Evolutionary conservation across 1,140 invertebrate genomes (phyloP), one percentile per base, ranked within the genome.

Genomic region (Calephelis nemesis): DNA sequence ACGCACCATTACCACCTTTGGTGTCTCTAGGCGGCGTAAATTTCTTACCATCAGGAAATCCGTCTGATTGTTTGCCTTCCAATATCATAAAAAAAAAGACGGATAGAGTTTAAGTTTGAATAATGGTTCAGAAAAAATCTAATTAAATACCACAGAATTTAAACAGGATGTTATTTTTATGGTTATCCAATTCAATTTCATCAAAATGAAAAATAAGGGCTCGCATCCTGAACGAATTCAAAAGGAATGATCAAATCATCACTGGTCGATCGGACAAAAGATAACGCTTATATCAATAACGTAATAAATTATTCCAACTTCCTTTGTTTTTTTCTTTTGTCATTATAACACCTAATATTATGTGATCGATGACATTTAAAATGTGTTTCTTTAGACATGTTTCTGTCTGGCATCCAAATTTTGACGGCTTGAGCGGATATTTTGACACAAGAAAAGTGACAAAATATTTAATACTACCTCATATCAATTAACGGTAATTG

Each of bases 271-370:
- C 85, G 88, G 84, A 84, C 85, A 80, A 85, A 81, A 87, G 88
- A 90, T 90, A 90, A 85, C 74, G 76, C 71, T 72, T 78, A 78
- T 85, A 90, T 88, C 86, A 90, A 88, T 90, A 84, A 88, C 87
- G 85, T 87, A 88, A 88, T 88, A 88, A 84, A 88, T 90, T 86
- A 88, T 82, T 81, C 85, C 77, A 74, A 87, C 85, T 88, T 90
- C 86, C 84, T 84, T 80, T 70, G 74, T 77, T 84, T 81, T 45
- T 54, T 82, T 77, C 82, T 85, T 83, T 85, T 84, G 82, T 84
- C 84, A 83, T 83, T 77, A 76, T 77, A 81, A 84, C 84, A 80
- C 79, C 87, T 86, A 78, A 74, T 79, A 54, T 54, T 19, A 7
- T 45, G 78, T 90, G 87, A 90, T 90, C 83, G 86, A 90, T 90